A percentile compares a stretch with the other conserved stretches of the same genome.
Conservation (phyloP, 2,797 vertebrate species). For the Staurois parvus region DNA sequence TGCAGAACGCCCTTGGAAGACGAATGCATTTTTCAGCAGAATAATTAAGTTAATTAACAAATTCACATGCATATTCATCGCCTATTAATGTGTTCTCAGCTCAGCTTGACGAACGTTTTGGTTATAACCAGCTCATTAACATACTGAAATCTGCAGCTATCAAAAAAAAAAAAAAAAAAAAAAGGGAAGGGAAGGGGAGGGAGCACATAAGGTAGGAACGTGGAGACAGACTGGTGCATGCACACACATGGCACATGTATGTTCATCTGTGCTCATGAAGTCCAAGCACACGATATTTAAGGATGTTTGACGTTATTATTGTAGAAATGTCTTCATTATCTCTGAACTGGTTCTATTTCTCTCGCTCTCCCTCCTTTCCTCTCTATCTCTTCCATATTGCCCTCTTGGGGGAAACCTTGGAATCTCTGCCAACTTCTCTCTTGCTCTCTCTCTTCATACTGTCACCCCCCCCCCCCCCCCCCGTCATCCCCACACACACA, state of each 20-base stretch:
- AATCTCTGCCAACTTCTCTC: conserved; percentile 62
- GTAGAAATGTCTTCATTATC: conserved; percentile 68
- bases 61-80: conserved; percentile 99
- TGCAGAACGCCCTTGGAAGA: conserved; percentile 99
- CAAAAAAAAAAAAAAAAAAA: conserved; percentile 71
- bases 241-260: conserved; percentile 55
- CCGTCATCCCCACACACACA: not conserved
- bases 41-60: conserved; percentile 99
- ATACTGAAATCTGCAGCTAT: conserved; percentile 91
- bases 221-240: conserved; percentile 11
- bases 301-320: conserved; percentile 44
- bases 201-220: conserved; percentile 56
- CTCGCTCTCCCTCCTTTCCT: conserved; percentile 53
- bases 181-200: conserved; percentile 46
- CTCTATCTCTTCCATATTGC: conserved; percentile 43
- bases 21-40: conserved; percentile 99
- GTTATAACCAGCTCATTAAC: conserved; percentile 98
- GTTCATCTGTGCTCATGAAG: conserved; percentile 14
- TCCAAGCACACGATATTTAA: conserved; percentile 27
- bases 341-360: conserved; percentile 61
- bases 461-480: conserved; percentile 10
- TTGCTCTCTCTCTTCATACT: conserved; percentile 51
- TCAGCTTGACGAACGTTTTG: conserved; percentile 97
- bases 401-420: conserved; percentile 50
- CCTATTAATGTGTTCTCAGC: conserved; percentile 98